A percentile compares a stretch with the other conserved stretches of the same genome.
Conservation (phyloP, 23 tunicate genomes). For the Clavelina lepadiformis region DNA sequence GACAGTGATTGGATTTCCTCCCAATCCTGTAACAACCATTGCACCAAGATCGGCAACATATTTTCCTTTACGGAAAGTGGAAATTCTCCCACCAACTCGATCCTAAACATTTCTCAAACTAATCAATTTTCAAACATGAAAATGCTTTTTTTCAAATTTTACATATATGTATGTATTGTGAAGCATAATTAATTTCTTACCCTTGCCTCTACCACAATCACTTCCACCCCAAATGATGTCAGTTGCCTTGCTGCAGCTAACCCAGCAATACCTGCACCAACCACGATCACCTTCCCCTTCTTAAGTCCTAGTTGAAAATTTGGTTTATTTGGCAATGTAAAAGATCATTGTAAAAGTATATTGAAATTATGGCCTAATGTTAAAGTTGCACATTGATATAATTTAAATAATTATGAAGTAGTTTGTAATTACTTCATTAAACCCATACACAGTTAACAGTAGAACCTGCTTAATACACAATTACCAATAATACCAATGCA, state of each 20-base stretch:
- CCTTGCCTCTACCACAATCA: constrained; percentile 88
- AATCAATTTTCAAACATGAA: too few relatives aligned
- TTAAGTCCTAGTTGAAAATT: constrained; percentile 57
- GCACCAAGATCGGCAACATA: constrained; percentile 93
- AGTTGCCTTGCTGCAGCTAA: constrained; percentile 93
- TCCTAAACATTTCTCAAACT: too few relatives aligned
- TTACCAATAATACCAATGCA: too few relatives aligned
- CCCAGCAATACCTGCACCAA: constrained; percentile 96
- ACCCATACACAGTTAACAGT: too few relatives aligned
- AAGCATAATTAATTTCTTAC: constrained; percentile 31
- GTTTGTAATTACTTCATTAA: too few relatives aligned
- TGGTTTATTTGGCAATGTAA: too few relatives aligned
- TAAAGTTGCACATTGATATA: not conserved
- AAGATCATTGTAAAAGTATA: too few relatives aligned
- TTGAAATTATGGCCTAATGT: too few relatives aligned
- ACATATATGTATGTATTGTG: too few relatives aligned
- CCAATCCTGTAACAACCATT: constrained; percentile 99
- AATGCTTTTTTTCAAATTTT: too few relatives aligned
- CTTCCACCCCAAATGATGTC: constrained; percentile 87
- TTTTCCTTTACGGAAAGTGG: constrained; percentile 79
- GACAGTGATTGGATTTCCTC: constrained; percentile 96
- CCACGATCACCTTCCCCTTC: constrained; percentile 73
- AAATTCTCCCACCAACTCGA: constrained; percentile 93
- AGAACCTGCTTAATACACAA: too few relatives aligned
- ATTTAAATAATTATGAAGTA: not conserved